Evolutionary conservation across 2,113 vertebrate genomes (phyloP).

Genomic region (Dicerorhinus sumatrensis): DNA sequence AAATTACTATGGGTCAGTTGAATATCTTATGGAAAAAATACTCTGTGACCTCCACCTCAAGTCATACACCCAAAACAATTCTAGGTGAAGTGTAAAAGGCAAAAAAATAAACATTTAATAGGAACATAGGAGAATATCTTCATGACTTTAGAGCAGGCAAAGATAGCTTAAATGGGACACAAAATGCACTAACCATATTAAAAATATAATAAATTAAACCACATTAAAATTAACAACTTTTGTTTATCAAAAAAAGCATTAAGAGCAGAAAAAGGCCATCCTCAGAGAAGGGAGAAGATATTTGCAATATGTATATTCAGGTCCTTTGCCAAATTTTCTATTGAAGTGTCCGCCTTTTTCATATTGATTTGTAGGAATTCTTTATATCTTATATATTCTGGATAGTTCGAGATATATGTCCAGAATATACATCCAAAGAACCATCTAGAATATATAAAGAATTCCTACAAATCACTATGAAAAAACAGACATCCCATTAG

Average conservation of each 20-base stretch:
- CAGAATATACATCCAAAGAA: not conserved
- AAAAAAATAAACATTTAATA: not conserved
- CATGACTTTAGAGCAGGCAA: slow-evolving; percentile 36
- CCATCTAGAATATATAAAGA: not conserved
- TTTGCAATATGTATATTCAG: not conserved
- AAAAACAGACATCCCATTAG: not conserved
- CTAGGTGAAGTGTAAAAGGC: not conserved
- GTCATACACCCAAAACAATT: not conserved
- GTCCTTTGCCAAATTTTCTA: not conserved
- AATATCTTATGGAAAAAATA: not conserved
- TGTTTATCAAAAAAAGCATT: slow-evolving; percentile 1
- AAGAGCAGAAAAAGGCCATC: not conserved
- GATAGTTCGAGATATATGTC: not conserved
- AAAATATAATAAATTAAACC: slow-evolving; percentile 4
- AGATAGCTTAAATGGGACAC: not conserved
- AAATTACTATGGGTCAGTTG: slow-evolving; percentile 1
- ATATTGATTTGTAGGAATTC: not conserved
- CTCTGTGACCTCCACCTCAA: not conserved
- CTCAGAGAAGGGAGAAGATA: not conserved
- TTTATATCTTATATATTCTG: not conserved
- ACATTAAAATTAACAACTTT: not conserved
- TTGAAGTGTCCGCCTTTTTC: not conserved
- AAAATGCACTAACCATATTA: not conserved
- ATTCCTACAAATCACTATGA: not conserved
- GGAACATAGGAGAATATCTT: not conserved